Base-by-base conservation (phyloP, 2,888 invertebrate genomes). In the Pachymerium ferrugineum region DNA sequence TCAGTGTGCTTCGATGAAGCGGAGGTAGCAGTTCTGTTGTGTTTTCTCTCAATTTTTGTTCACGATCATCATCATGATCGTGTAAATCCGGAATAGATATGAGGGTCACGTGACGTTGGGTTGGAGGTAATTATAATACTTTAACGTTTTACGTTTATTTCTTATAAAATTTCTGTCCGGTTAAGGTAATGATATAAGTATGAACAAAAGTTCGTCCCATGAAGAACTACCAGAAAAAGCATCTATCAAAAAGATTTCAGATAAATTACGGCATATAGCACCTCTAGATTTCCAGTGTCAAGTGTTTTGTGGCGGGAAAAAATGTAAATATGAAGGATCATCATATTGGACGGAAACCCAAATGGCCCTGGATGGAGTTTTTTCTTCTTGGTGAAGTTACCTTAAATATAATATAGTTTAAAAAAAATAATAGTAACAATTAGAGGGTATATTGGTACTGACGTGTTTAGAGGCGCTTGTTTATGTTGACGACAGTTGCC, bases 281-380 rank as follows among this genome's bases (percentile, higher is more conserved):
- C 91, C 92, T 0, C 85, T 88, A 0, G 88, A 88, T 8, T 85
- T 90, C 74, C 89, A 90, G 80, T 93, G 93, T 80, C 89, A 90
- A 38, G 86, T 93, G 78, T 93, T 93, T 84, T 94, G 93, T 82
- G 92, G 93, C 0, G 94, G 94, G 0, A 84, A 87, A 38, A 86
- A 89, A 75, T 94, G 94, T 84, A 90, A 89, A 81, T 94, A 93
- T 83, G 92, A 92, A 81, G 86, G 85, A 77, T 86, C 88, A 0
- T 86, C 87, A 74, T 86, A 86, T 74, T 88, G 87, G 86, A 83
- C 85, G 67, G 82, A 86, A 72, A 84, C 88, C 82, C 80, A 84
- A 73, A 84, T 88, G 84, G 93, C 91, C 0, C 87, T 94, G 76
- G 88, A 89, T 77, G 93, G 92, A 62, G 84, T 94, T 31, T 94